Percentiles rank a stretch among this genome's conserved stretches.
Conservation (phyloP, 2,797 vertebrate genomes). For the Typhlichthys eigenmanni region DNA sequence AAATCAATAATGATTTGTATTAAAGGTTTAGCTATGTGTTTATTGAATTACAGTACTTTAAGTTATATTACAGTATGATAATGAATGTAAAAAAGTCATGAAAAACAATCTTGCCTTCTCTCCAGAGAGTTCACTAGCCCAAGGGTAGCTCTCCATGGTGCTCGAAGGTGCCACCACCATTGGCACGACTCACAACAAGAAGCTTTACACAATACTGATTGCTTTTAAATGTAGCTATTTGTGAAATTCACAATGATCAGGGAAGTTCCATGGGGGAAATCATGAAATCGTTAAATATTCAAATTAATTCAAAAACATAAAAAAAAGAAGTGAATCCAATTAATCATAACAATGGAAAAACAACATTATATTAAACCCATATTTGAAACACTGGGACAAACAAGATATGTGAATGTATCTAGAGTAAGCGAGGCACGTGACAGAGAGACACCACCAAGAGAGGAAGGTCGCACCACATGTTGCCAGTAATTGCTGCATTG, state of each 20-base stretch:
- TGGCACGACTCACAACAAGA: neutral
- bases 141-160: slow-evolving; percentile 2
- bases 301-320: no score
- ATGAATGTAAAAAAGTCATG: slow-evolving; percentile 18
- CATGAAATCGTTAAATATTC: no score
- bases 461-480: slow-evolving; percentile 77
- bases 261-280: no score
- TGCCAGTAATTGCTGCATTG: slow-evolving; percentile 65
- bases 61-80: neutral
- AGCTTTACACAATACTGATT: neutral
- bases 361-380: no score
- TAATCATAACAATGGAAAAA: no score
- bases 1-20: no score
- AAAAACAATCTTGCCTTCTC: slow-evolving; percentile 28
- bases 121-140: slow-evolving; percentile 22
- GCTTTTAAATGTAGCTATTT: no score
- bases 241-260: no score
- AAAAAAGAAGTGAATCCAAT: no score
- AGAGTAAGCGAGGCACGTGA: slow-evolving; percentile 28
- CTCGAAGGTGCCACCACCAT: neutral
- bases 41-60: no score
- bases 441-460: slow-evolving; percentile 38
- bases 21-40: no score
- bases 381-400: neutral
- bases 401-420: neutral